These are phyloP conservation scores for Campylorhamphus procurvoides DNA, from an alignment of 2,113 vertebrate genomes.

Conservation along the genomic window DNA sequence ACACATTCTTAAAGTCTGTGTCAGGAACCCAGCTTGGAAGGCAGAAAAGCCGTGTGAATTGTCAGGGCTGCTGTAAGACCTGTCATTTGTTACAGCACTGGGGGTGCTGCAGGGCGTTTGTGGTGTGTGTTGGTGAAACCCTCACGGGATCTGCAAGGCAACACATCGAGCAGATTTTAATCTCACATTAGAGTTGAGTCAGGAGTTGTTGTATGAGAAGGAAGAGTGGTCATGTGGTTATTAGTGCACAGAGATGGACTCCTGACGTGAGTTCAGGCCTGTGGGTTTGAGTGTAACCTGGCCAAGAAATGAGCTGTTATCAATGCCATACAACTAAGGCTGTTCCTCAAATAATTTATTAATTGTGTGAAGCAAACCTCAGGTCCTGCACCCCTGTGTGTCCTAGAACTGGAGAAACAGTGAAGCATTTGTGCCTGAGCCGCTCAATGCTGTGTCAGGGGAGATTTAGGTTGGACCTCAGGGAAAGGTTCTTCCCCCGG, in stretches of 20 bases:
- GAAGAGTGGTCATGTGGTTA: background rate
- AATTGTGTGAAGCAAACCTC: background rate
- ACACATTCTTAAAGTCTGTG: constrained; percentile 32
- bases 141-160: background rate
- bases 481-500: background rate
- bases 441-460: background rate
- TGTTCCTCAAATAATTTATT: background rate
- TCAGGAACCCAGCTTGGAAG: background rate
- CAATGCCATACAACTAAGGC: background rate
- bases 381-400: background rate
- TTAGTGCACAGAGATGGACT: background rate
- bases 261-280: background rate
- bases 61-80: background rate
- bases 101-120: background rate
- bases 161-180: background rate
- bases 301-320: background rate
- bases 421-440: background rate
- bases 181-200: background rate
- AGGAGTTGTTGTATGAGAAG: background rate
- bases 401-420: background rate
- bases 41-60: constrained; percentile 15
- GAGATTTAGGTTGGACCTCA: fast-evolving
- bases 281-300: background rate
- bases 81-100: background rate
- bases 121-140: background rate